Evolutionary conservation across 2,797 vertebrate species (phyloP).

Genomic region (Phalloptychus januarius): DNA sequence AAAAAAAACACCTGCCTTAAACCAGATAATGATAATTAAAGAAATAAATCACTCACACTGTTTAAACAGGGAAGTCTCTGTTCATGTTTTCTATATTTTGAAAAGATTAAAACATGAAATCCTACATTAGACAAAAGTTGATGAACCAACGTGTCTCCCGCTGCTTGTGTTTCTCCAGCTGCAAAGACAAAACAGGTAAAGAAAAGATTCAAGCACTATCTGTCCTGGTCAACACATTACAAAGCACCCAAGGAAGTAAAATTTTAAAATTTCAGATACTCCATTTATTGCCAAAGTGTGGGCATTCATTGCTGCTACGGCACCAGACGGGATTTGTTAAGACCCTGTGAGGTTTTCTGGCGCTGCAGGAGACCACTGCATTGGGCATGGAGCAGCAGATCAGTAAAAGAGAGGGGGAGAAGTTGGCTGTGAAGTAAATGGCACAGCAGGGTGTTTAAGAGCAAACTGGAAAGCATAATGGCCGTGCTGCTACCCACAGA

Average conservation of each 20-base stretch:
- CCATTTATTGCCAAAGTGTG: slow-evolving; percentile 6
- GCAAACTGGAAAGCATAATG: slow-evolving; percentile 61
- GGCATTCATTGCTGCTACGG: slow-evolving; percentile 15
- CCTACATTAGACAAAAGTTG: not conserved
- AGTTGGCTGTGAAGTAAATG: slow-evolving; percentile 59
- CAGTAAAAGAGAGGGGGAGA: slow-evolving; percentile 41
- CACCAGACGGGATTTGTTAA: slow-evolving; percentile 31
- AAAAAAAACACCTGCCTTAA: not conserved
- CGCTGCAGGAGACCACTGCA: slow-evolving; percentile 24
- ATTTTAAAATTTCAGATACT: slow-evolving; percentile 36
- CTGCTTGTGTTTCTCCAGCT: slow-evolving; percentile 17
- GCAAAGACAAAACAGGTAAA: slow-evolving; percentile 9
- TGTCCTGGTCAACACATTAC: slow-evolving; percentile 15
- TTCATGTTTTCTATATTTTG: not conserved
- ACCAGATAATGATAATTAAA: not conserved
- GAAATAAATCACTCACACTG: not conserved
- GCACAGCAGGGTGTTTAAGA: slow-evolving; percentile 56
- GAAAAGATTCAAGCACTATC: slow-evolving; percentile 16
- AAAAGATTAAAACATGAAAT: not conserved
- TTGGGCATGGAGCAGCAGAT: slow-evolving; percentile 34
- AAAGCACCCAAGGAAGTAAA: slow-evolving; percentile 19
- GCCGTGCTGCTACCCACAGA: slow-evolving; percentile 43
- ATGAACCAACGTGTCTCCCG: not conserved
- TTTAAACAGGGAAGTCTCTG: not conserved
- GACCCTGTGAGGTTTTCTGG: slow-evolving; percentile 24